Evolutionary conservation across 2,113 vertebrate species (phyloP), one percentile per base, ranked within the genome.

Genomic region (Ploceus nigricollis): DNA sequence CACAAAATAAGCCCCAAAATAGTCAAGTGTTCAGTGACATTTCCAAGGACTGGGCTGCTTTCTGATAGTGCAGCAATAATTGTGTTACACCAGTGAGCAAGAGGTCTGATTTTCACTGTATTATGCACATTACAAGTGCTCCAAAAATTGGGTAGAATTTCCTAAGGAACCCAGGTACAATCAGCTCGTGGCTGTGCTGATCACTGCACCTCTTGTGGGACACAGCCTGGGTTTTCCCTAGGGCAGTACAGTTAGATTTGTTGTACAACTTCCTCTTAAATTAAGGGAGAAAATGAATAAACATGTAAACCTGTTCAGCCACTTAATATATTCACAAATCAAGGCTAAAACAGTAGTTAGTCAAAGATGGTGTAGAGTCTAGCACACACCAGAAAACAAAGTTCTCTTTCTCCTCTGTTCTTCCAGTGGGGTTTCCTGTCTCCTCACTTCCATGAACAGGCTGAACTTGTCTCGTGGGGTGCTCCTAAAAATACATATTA

Each of bases 261-360:
- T 82, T 31, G 31, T 66, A 66, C 50, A 77, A 58, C 63, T 77
- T 91, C 70, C 84, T 40, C 54, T 63, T 76, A 81, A 89, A 82
- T 91, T 87, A 87, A 81, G 69, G 47, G 33, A 90, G 66, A 86
- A 88, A 91, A 95, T 79, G 22, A 91, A 68, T 89, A 92, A 91
- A 91, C 39, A 73, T 56, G 47, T 73, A 86, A 80, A 93, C 68
- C 57, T 90, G 70, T 73, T 94, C 87, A 72, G 7, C 72, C 91
- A 53, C 64, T 79, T 80, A 54, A 93, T 69, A n/a, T 66, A 69
- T 39, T 84, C 64, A 89, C 39, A 95, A 89, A 77, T 35, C 47
- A 69, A 76, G 58, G 45, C 39, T 72, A 47, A 65, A 93, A 4
- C 50, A 57, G 37, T 53, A 77, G n/a, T 48, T 90, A 89, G 87